Percentiles rank a stretch among this genome's conserved stretches.
Conservation (phyloP, 2,797 vertebrate genomes). For the Neopelma chrysocephalum region DNA sequence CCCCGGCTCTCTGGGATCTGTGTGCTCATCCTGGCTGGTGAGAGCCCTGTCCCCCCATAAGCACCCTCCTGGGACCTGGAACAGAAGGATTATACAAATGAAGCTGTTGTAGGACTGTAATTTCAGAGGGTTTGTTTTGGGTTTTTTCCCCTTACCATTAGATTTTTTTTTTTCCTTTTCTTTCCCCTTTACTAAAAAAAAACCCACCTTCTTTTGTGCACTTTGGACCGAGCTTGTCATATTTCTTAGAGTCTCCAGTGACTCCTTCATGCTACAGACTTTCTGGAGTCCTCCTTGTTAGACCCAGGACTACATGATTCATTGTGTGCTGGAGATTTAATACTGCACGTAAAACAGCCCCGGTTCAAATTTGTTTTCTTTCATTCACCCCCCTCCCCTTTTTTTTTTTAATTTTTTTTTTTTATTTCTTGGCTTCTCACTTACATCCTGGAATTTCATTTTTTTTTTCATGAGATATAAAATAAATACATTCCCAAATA, state of each 20-base stretch:
- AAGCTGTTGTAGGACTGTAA: background rate
- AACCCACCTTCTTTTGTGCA: background rate
- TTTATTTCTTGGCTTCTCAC: background rate
- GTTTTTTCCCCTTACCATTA: background rate
- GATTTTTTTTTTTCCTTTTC: background rate
- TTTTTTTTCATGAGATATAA: background rate
- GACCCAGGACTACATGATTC: conserved; percentile 38
- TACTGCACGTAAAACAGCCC: conserved; percentile 47
- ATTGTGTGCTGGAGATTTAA: conserved; percentile 61
- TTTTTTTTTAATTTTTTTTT: background rate
- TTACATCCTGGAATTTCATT: background rate
- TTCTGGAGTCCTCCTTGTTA: conserved; percentile 66
- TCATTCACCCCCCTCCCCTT: background rate
- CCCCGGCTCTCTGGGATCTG: background rate
- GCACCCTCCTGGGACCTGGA: background rate
- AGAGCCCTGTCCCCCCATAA: background rate
- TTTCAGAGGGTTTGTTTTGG: background rate
- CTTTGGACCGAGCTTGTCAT: background rate
- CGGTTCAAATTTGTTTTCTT: conserved; percentile 60
- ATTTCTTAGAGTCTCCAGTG: conserved; percentile 42
- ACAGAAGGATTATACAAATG: background rate
- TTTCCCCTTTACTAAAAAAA: background rate
- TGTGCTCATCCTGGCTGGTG: background rate
- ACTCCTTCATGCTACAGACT: conserved; percentile 61
- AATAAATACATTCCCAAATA: conserved; percentile 37